Evolutionary conservation across 2,113 vertebrate species (phyloP).

Genomic region (Bos taurus): ARS-UCD2.0 NC_037329.1:5686501-5687000

Average conservation of each 20-base stretch:
- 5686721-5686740: constrained; percentile 9
- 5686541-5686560: constrained; percentile 22
- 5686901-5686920: neutral
- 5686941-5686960: neutral
- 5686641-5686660: constrained; percentile 6
- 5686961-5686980: constrained; percentile 23
- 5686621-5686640: constrained; percentile 40
- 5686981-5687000: neutral
- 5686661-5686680: neutral
- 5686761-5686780: neutral
- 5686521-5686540: constrained; percentile 40
- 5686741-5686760: neutral
- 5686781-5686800: neutral
- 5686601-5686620: constrained; percentile 44
- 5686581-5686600: constrained; percentile 42
- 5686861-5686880: neutral
- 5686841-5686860: neutral
- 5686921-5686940: neutral
- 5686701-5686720: neutral
- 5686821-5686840: neutral
- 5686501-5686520: neutral
- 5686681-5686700: neutral
- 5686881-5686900: neutral
- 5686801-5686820: neutral
- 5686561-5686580: constrained; percentile 28